phyloP scores from a whole-genome alignment of 2,888 invertebrate genomes.

The Tipula unca region DNA sequence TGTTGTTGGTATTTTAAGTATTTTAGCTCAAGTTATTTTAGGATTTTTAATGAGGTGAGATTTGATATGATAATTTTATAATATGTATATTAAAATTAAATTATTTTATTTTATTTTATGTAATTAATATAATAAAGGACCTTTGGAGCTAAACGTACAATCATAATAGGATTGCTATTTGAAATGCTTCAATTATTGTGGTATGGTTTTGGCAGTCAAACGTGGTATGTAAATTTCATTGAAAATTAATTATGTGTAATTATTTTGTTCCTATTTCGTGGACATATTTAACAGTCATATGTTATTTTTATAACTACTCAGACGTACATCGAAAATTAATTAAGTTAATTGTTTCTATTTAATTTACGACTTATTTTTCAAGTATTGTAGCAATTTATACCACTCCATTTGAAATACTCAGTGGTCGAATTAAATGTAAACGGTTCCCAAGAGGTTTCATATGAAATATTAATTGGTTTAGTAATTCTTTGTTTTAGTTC shows the following conservation, averaged over 20 bases:
- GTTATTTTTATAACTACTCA: too few relatives aligned
- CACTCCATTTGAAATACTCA: too few relatives aligned
- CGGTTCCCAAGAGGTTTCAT: too few relatives aligned
- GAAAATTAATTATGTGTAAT: not conserved
- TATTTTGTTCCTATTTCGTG: not conserved
- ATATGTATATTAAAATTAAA: too few relatives aligned
- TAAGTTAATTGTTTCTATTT: too few relatives aligned
- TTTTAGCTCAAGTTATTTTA: constrained; percentile 84
- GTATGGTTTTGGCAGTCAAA: constrained; percentile 94
- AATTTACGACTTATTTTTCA: too few relatives aligned
- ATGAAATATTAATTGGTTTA: too few relatives aligned
- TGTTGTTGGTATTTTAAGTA: constrained; percentile 90
- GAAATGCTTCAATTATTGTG: constrained; percentile 96
- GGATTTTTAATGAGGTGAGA: constrained; percentile 64
- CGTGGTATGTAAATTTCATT: constrained; percentile 55
- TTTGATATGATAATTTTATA: too few relatives aligned
- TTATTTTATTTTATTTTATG: not conserved
- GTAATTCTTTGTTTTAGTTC: too few relatives aligned
- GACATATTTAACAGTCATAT: not conserved
- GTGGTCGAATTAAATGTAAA: too few relatives aligned
- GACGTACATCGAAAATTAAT: too few relatives aligned
- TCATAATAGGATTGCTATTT: constrained; percentile 91
- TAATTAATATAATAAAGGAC: constrained; percentile 44
- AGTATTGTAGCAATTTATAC: too few relatives aligned
- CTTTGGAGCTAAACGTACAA: constrained; percentile 92